Conservation (phyloP, 2,888 invertebrate genomes). For the Drosophila tripunctata region DNA sequence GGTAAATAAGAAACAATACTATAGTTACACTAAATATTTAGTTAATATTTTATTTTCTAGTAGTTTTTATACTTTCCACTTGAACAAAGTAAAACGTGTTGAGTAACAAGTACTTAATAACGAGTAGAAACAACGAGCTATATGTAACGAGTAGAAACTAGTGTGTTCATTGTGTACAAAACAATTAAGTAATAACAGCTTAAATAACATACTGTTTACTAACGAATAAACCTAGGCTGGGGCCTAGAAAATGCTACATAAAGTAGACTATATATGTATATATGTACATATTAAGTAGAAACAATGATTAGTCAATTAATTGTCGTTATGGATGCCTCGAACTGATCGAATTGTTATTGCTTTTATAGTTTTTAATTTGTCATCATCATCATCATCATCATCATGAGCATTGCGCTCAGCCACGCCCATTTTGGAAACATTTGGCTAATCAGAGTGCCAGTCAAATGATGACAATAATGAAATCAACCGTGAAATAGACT, state of each 20-base stretch:
- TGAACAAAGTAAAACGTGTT: too few relatives aligned
- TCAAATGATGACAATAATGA: constrained; percentile 58
- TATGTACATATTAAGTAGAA: not conserved
- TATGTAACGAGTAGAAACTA: too few relatives aligned
- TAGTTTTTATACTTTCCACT: too few relatives aligned
- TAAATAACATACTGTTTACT: not conserved
- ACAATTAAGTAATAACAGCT: not conserved
- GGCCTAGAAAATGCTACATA: not conserved
- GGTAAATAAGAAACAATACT: too few relatives aligned
- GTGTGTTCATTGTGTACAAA: too few relatives aligned
- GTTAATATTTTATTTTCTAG: too few relatives aligned
- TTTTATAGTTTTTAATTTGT: constrained; percentile 11
- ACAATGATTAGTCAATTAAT: constrained; percentile 21
- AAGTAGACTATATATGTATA: not conserved
- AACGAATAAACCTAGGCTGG: not conserved
- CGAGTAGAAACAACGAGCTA: too few relatives aligned
- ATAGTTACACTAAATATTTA: too few relatives aligned
- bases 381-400: too few relatives aligned
- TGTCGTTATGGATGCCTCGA: not conserved
- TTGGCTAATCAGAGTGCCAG: constrained; percentile 60
- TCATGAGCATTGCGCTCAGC: constrained; percentile 23
- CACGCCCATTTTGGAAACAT: constrained; percentile 39
- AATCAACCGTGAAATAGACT: constrained; percentile 78
- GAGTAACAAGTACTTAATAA: too few relatives aligned
- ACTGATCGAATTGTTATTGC: constrained; percentile 36